Evolutionary conservation across 2,888 invertebrate species (phyloP).

Genomic region (Lutraria lutraria): DNA sequence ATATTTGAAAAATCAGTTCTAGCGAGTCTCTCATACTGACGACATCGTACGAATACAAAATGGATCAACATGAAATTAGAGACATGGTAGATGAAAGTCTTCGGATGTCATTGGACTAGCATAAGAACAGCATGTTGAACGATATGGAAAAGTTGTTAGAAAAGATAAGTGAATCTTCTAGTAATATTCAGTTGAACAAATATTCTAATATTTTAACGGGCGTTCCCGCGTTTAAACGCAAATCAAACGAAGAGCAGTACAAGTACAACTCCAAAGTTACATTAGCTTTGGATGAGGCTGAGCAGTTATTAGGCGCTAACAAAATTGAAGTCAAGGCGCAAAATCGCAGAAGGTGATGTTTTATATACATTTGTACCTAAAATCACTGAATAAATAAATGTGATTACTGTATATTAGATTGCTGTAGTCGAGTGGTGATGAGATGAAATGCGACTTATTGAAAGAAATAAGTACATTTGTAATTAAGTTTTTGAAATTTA

Average conservation of each 20-base stretch:
- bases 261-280: slow-evolving; percentile 44
- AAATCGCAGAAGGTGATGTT: slow-evolving; percentile 50
- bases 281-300: slow-evolving; percentile 31
- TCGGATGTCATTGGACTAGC: background rate
- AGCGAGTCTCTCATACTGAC: too few species aligned
- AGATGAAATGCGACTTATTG: background rate
- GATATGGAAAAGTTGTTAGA: slow-evolving; percentile 24
- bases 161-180: slow-evolving; percentile 46
- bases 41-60: background rate
- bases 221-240: slow-evolving; percentile 36
- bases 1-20: too few species aligned
- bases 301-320: background rate
- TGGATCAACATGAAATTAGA: background rate
- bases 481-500: background rate
- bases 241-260: slow-evolving; percentile 50
- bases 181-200: slow-evolving; percentile 22
- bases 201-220: slow-evolving; percentile 1
- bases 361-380: background rate
- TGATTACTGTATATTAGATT: background rate
- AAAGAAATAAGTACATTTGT: background rate
- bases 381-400: too few species aligned
- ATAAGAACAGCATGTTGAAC: slow-evolving; percentile 16
- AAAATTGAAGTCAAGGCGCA: slow-evolving; percentile 32
- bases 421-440: background rate
- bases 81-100: slow-evolving; percentile 22